phyloP scores from a whole-genome alignment of 2,888 invertebrate genomes.

The Dolomedes plantarius region DNA sequence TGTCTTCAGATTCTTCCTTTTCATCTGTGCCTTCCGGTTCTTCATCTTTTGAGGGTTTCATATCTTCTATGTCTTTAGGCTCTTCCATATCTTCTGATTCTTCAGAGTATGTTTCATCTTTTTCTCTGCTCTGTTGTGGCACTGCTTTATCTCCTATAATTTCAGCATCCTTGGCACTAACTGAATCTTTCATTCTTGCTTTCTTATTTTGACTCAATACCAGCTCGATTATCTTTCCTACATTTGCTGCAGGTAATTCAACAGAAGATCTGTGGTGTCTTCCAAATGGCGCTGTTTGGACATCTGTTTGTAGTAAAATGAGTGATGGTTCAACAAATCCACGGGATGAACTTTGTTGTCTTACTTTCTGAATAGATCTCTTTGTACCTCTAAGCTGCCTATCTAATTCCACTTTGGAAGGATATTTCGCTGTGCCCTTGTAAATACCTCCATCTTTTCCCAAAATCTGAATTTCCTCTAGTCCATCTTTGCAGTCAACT shows the following conservation, averaged over 20 bases:
- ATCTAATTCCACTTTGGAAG: background rate
- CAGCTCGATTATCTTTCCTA: background rate
- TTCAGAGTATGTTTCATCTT: background rate
- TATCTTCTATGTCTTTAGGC: background rate
- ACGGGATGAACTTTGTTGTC: background rate
- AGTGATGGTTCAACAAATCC: background rate
- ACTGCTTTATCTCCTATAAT: background rate
- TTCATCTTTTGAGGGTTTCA: background rate
- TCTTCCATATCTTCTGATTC: background rate
- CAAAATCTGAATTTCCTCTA: background rate
- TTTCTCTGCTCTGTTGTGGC: background rate
- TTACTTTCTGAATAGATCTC: background rate
- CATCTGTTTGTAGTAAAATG: slow-evolving; percentile 18
- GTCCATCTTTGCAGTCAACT: background rate
- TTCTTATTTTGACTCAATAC: background rate
- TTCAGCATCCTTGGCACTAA: background rate
- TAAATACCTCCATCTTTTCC: slow-evolving; percentile 37
- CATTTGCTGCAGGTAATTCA: slow-evolving; percentile 12
- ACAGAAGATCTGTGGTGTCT: background rate
- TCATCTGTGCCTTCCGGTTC: background rate
- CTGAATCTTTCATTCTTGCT: background rate
- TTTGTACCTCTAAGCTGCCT: slow-evolving; percentile 18
- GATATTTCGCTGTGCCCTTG: background rate
- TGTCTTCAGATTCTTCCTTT: background rate
- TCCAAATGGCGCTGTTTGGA: background rate